Percentiles rank a stretch among this genome's conserved stretches.
These are phyloP conservation scores for Dysidea cf. avara DNA, from an alignment of 37 sponge, comb jelly and placozoan species.

Conservation along the genomic window DNA sequence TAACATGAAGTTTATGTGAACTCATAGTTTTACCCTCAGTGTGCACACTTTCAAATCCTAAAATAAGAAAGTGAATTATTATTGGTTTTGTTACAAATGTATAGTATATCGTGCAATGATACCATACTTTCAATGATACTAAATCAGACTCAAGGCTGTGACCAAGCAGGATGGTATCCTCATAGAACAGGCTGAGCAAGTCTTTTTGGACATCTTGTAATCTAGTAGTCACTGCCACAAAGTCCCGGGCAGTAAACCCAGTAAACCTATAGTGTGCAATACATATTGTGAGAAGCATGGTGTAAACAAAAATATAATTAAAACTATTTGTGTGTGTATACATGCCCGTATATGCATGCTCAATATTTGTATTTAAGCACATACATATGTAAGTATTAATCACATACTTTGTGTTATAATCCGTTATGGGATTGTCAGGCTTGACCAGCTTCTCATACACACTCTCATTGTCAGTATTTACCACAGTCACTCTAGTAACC, in stretches of 20 bases:
- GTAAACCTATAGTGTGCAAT: slow-evolving; percentile 74
- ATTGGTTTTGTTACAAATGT: too few relatives aligned
- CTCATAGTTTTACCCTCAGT: too few relatives aligned
- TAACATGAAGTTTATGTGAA: too few relatives aligned
- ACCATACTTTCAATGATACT: slow-evolving; percentile 68
- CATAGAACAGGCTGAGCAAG: slow-evolving; percentile 45
- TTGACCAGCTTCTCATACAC: slow-evolving; percentile 77
- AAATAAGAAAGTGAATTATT: too few relatives aligned
- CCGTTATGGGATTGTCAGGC: slow-evolving; percentile 73
- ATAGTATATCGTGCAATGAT: too few relatives aligned
- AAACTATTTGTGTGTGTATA: too few relatives aligned
- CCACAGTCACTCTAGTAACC: slow-evolving; percentile 72
- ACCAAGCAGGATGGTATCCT: slow-evolving; percentile 80
- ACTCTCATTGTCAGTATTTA: slow-evolving; percentile 46
- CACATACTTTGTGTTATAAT: slow-evolving; percentile 83
- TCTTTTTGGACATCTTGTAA: slow-evolving; percentile 68
- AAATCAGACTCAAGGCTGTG: slow-evolving; percentile 90
- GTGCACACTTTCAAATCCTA: too few relatives aligned
- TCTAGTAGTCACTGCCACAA: slow-evolving; percentile 37
- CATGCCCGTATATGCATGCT: too few relatives aligned
- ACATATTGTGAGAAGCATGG: too few relatives aligned
- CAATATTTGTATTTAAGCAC: too few relatives aligned
- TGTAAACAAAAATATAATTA: too few relatives aligned
- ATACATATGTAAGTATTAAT: too few relatives aligned
- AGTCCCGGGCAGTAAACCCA: slow-evolving; percentile 71